Percentiles rank a stretch among this genome's conserved stretches.
These are phyloP conservation scores for Champsocephalus esox DNA, from an alignment of 2,797 vertebrate species.

Conservation along the genomic window DNA sequence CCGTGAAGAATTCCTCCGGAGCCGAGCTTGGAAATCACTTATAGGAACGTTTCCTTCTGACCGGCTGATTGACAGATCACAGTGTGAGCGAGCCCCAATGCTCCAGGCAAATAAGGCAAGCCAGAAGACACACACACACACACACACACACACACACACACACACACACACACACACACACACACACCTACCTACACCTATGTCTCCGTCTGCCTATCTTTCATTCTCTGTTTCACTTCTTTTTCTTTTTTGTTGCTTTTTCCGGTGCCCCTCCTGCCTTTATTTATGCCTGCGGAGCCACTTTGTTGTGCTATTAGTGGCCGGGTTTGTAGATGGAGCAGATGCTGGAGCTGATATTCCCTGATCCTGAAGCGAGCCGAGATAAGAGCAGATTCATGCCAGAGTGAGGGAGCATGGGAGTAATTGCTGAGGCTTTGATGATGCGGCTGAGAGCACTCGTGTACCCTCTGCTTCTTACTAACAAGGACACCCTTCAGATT, in stretches of 20 bases:
- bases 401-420: conserved; percentile 78
- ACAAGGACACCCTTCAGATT: conserved; percentile 81
- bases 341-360: conserved; percentile 81
- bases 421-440: conserved; percentile 84
- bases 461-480: conserved; percentile 79
- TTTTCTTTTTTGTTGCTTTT: conserved; percentile 40
- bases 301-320: conserved; percentile 84
- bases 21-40: conserved; percentile 31
- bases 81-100: conserved; percentile 49
- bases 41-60: conserved; percentile 26
- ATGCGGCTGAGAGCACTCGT: conserved; percentile 75
- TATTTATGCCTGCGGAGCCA: conserved; percentile 80
- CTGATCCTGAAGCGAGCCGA: conserved; percentile 77
- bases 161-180: no score
- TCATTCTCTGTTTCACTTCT: conserved; percentile 45
- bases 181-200: no score
- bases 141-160: background rate
- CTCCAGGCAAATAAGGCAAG: conserved; percentile 63
- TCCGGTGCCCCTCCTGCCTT: conserved; percentile 68
- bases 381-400: conserved; percentile 86
- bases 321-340: conserved; percentile 81
- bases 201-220: conserved; percentile 41
- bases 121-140: conserved; percentile 36
- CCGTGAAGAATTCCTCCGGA: conserved; percentile 43
- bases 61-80: conserved; percentile 64